Percentiles rank a stretch among this genome's conserved stretches.
Conservation (phyloP, 2,888 invertebrate genomes). For the Heliconius sara region DNA sequence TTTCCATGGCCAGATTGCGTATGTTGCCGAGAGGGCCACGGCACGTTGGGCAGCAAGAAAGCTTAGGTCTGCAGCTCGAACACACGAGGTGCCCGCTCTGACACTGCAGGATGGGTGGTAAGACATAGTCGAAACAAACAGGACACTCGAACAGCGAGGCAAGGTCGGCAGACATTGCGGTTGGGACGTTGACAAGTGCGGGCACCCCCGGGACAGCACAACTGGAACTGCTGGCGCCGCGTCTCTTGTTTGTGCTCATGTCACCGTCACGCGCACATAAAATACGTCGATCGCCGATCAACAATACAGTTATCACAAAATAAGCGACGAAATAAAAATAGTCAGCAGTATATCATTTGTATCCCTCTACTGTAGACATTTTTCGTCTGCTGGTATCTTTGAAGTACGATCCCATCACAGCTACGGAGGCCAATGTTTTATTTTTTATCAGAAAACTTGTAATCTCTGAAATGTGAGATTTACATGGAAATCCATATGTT, state of each 20-base stretch:
- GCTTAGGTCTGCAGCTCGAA: constrained; percentile 97
- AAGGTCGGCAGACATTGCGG: constrained; percentile 92
- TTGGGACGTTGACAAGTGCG: constrained; percentile 83
- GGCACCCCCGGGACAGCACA: constrained; percentile 81
- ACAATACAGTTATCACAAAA: constrained; percentile 54
- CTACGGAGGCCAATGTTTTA: constrained; percentile 65
- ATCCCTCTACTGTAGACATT: constrained; percentile 74
- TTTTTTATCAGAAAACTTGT: constrained; percentile 51
- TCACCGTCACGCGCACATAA: constrained; percentile 79
- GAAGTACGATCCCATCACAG: constrained; percentile 78
- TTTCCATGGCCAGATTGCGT: constrained; percentile 99
- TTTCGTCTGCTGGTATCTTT: constrained; percentile 69
- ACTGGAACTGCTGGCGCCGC: constrained; percentile 83
- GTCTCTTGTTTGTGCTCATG: constrained; percentile 84
- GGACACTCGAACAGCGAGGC: constrained; percentile 97
- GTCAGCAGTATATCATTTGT: constrained; percentile 67
- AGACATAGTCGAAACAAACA: constrained; percentile 99
- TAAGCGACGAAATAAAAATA: constrained; percentile 47
- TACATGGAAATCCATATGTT: constrained; percentile 24
- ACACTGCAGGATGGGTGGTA: constrained; percentile 99
- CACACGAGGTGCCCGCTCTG: constrained; percentile 99
- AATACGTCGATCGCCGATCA: constrained; percentile 69
- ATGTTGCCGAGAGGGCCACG: constrained; percentile 98
- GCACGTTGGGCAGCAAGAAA: constrained; percentile 99
- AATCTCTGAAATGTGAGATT: constrained; percentile 34